phyloP scores from a whole-genome alignment of 2,888 invertebrate species.

The Lochmaea capreae region DNA sequence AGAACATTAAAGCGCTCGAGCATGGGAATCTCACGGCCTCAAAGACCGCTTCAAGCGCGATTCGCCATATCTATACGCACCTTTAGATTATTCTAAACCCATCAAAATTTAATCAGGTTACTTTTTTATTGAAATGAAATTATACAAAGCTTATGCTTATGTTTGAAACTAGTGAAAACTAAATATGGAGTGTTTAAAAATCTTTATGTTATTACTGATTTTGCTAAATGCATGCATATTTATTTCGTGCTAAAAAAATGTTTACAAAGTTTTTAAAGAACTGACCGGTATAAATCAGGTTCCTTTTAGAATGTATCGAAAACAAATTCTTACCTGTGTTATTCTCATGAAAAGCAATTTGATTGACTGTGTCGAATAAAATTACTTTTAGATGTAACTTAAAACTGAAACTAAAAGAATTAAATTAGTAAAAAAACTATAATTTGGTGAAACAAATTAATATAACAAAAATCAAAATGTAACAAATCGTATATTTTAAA shows the following conservation, averaged over 20 bases:
- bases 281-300: slow-evolving; percentile 13
- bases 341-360: slow-evolving; percentile 50
- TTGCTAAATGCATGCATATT: background rate
- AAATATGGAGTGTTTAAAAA: too few relatives aligned
- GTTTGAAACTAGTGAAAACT: too few relatives aligned
- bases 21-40: too few relatives aligned
- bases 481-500: background rate
- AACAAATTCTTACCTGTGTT: slow-evolving; percentile 50
- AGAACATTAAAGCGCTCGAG: too few relatives aligned
- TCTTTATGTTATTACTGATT: too few relatives aligned
- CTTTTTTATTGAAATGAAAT: too few relatives aligned
- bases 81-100: too few relatives aligned
- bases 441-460: background rate
- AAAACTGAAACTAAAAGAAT: slow-evolving; percentile 65
- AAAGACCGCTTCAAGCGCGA: too few relatives aligned
- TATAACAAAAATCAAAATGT: background rate
- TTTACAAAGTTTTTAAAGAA: slow-evolving; percentile 40
- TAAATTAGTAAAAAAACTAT: slow-evolving; percentile 60
- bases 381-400: slow-evolving; percentile 66
- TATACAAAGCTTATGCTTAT: too few relatives aligned
- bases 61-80: too few relatives aligned
- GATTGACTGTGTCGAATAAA: slow-evolving; percentile 50
- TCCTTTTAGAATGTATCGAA: slow-evolving; percentile 14
- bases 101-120: too few relatives aligned
- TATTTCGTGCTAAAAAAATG: slow-evolving; percentile 45